A percentile compares a stretch with the other conserved stretches of the same genome.
Evolutionary conservation across 2,113 vertebrate species (phyloP).

Genomic region (Nematolebias whitei): DNA sequence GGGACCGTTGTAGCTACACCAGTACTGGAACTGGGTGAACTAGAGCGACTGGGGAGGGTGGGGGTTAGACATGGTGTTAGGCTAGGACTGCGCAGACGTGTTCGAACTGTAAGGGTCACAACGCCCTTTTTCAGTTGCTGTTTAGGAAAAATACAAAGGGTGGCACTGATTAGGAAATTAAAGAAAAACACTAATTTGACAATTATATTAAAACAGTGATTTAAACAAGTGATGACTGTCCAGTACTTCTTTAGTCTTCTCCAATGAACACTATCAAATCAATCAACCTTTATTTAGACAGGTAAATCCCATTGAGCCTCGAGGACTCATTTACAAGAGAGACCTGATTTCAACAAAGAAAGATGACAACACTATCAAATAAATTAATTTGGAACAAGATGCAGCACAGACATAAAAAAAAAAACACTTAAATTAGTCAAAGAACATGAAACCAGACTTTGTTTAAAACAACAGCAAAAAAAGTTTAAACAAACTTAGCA

Average conservation of each 20-base stretch:
- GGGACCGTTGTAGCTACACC: slow-evolving; percentile 60
- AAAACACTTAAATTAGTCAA: too few species aligned
- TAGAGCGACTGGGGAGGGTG: slow-evolving; percentile 89
- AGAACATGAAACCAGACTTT: too few species aligned
- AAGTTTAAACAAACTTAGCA: too few species aligned
- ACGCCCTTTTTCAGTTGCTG: slow-evolving; percentile 96
- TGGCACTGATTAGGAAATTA: background rate
- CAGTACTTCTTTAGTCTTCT: background rate
- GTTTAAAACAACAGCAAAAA: too few species aligned
- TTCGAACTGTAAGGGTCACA: slow-evolving; percentile 92
- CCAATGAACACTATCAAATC: background rate
- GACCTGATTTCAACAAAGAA: too few species aligned
- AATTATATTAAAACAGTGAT: background rate
- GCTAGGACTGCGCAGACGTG: slow-evolving; percentile 92
- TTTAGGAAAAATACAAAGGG: background rate
- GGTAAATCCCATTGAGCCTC: too few species aligned
- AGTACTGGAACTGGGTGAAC: slow-evolving; percentile 86
- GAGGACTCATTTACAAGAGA: too few species aligned
- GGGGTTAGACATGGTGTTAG: slow-evolving; percentile 90
- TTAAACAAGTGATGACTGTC: background rate
- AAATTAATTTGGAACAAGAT: too few species aligned
- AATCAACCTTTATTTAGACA: too few species aligned
- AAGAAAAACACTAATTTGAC: background rate
- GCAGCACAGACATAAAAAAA: too few species aligned
- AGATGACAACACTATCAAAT: too few species aligned